Percentiles rank a stretch among this genome's conserved stretches.
Evolutionary conservation across 1,140 invertebrate species (phyloP).

Genomic region (Teleogryllus occipitalis): DNA sequence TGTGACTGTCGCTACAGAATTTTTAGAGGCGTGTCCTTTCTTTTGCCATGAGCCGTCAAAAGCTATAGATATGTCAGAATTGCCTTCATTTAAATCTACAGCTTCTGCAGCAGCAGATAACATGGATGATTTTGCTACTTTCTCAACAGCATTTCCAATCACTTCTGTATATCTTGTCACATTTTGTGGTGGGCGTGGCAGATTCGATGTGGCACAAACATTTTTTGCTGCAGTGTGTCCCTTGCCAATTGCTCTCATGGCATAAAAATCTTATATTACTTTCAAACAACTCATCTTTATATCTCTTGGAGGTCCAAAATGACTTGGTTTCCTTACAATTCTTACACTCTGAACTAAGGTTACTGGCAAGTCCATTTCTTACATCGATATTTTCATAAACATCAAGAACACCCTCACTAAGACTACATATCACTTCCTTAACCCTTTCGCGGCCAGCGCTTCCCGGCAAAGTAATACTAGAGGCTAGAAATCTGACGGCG

Average conservation of each 20-base stretch:
- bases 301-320: constrained; percentile 1
- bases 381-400: no score
- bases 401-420: no score
- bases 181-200: constrained; percentile 11
- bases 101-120: constrained; percentile 18
- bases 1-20: constrained; percentile 20
- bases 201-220: constrained; percentile 18
- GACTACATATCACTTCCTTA: no score
- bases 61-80: constrained; percentile 15
- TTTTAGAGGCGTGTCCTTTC: constrained; percentile 18
- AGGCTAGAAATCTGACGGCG: no score
- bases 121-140: constrained; percentile 20
- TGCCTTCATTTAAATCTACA: constrained; percentile 16
- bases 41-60: constrained; percentile 24
- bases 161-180: constrained; percentile 14
- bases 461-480: no score
- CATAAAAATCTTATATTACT: constrained; percentile 19
- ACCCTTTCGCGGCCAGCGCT: no score
- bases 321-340: neutral
- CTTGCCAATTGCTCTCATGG: constrained; percentile 19
- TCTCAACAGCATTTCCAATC: constrained; percentile 18
- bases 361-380: constrained; percentile 10
- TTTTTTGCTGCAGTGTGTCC: constrained; percentile 17
- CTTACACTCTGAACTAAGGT: neutral
- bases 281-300: constrained; percentile 12